phyloP scores from a whole-genome alignment of 2,888 invertebrate genomes.

The Chaetoderma sp. region DNA sequence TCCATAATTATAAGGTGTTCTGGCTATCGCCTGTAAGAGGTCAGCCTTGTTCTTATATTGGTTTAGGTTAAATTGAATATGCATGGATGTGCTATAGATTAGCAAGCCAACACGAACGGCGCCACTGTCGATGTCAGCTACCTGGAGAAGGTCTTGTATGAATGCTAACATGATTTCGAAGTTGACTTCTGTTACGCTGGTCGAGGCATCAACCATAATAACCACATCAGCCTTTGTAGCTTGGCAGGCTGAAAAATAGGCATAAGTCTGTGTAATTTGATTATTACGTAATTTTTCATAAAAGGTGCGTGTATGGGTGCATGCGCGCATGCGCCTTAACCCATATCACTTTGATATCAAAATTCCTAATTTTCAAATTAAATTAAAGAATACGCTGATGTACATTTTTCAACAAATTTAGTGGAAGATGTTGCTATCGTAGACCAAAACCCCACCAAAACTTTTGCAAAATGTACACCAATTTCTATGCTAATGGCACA shows the following conservation, averaged over 20 bases:
- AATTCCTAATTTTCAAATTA: no score
- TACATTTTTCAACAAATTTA: no score
- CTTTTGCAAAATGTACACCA: no score
- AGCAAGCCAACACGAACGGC: conserved; percentile 45
- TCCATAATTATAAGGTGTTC: conserved; percentile 34
- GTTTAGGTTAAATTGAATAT: conserved; percentile 50
- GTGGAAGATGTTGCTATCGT: no score
- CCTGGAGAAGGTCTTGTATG: conserved; percentile 38
- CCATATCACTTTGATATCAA: no score
- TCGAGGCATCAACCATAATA: conserved; percentile 50
- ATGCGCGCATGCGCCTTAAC: no score
- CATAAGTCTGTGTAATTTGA: no score
- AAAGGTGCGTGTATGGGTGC: no score
- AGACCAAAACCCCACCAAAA: no score
- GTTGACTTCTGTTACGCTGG: conserved; percentile 49
- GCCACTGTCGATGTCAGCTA: conserved; percentile 36
- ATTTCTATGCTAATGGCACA: no score
- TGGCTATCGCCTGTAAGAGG: conserved; percentile 39
- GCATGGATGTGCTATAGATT: conserved; percentile 45
- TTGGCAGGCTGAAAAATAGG: conserved; percentile 19
- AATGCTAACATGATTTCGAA: conserved; percentile 47
- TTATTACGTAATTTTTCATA: no score
- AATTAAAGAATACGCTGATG: no score
- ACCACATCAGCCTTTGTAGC: conserved; percentile 44
- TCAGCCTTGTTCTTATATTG: conserved; percentile 33